Evolutionary conservation across 2,888 invertebrate species (phyloP).

Genomic region (Scelioninae gen. 1): DNA sequence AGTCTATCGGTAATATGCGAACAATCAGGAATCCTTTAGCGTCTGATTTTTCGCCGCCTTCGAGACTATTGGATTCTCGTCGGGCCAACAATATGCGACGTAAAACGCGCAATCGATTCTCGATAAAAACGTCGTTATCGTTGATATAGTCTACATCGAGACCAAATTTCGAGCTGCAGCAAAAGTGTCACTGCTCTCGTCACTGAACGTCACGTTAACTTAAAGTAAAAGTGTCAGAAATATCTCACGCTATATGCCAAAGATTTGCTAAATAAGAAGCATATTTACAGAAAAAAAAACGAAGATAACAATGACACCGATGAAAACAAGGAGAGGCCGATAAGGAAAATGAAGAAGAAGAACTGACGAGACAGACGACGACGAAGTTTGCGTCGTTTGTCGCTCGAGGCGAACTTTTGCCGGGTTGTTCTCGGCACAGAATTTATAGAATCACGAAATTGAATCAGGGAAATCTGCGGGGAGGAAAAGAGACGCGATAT

Average conservation of each 20-base stretch:
- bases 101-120: conserved; percentile 57
- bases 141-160: no score
- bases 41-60: conserved; percentile 52
- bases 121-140: conserved; percentile 55
- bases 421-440: conserved; percentile 59
- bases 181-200: no score
- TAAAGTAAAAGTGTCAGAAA: conserved; percentile 35
- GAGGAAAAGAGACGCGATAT: conserved; percentile 57
- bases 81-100: conserved; percentile 31
- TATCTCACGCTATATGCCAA: no score
- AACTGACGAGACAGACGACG: conserved; percentile 52
- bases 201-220: no score
- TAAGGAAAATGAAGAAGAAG: background rate
- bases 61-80: conserved; percentile 63
- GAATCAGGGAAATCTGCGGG: conserved; percentile 71
- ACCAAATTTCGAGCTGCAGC: no score
- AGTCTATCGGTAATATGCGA: conserved; percentile 63
- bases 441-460: conserved; percentile 71
- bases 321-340: background rate
- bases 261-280: conserved; percentile 23
- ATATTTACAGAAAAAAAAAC: conserved; percentile 21
- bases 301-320: no score
- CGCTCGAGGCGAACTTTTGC: conserved; percentile 54
- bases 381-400: conserved; percentile 59
- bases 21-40: conserved; percentile 64